Base-by-base conservation (phyloP, 1,140 invertebrate genomes). In the Tetramorium simillimum region DNA sequence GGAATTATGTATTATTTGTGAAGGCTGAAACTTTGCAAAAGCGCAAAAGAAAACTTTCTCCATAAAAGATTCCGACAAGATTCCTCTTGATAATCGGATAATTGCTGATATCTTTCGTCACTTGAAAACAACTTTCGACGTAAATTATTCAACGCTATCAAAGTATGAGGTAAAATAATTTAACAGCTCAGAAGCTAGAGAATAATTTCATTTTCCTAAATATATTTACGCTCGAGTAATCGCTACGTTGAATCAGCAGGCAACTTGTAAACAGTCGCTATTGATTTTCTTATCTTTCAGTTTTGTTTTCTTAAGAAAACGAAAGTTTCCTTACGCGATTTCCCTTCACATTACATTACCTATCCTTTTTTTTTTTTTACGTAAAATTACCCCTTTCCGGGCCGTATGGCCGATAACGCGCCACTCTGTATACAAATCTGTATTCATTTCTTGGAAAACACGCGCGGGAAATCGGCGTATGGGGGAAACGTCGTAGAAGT, bases 361-460 rank as follows among this genome's bases (percentile, higher is more conserved):
- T 69, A 14, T 46, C 9, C 16, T 16, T 53, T 33, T 24, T 14
- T 33, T 24, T 14, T 51, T 1, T n/a, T 33, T 28, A 33, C 3
- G 28, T 73, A 53, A 4, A 51, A 53, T 53, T n/a, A 56, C 1
- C 24, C 2, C 10, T 16, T 51, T 73, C 28, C 70, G 9, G 1
- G 46, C n/a, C 18, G 10, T n/a, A 33, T 33, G 10, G 12, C 18
- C 21, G 40, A 62, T 62, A 46, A 77, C 56, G 21, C 3, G 46
- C 56, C 37, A 46, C 37, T 51, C 37, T 60, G 51, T 40, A 76
- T 60, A 77, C 65, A 69, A 60, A 62, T 77, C 16, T 33, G 56
- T 60, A 33, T 77, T 28, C 46, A 14, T 62, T 62, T 60, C 21
- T 77, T 21, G 56, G 21, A 43, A 43, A 33, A 46, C 10, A 33